Evolutionary conservation across 2,797 vertebrate species (phyloP).

Genomic region (Falco columbarius): DNA sequence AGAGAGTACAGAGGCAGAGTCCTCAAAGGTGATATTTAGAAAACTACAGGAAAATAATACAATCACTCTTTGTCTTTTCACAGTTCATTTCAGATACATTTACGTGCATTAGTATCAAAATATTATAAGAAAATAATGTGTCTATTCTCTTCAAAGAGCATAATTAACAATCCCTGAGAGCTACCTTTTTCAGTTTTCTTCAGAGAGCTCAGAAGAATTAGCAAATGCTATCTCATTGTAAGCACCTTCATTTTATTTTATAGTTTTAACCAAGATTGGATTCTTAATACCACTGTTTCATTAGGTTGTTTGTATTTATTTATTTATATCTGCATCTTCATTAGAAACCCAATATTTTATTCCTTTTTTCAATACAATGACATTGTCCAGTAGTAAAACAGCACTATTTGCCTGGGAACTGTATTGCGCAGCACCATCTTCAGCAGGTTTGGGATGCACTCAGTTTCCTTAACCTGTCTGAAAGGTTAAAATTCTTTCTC

Average conservation of each 20-base stretch:
- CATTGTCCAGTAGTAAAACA: neutral
- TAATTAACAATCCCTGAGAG: neutral
- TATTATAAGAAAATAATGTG: neutral
- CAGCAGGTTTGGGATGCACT: neutral
- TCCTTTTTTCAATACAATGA: neutral
- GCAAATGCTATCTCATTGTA: neutral
- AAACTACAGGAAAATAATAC: neutral
- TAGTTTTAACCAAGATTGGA: neutral
- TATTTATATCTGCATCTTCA: neutral
- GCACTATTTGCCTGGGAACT: neutral
- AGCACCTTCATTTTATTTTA: neutral
- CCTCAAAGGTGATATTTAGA: neutral
- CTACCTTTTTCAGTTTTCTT: neutral
- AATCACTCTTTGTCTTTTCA: slow-evolving; percentile 17
- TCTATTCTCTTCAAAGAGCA: slow-evolving; percentile 3
- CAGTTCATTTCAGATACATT: slow-evolving; percentile 1
- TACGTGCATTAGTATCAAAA: neutral
- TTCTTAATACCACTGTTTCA: neutral
- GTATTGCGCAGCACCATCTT: neutral
- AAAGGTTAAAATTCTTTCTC: neutral
- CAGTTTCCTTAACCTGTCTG: neutral
- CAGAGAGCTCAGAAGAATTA: neutral
- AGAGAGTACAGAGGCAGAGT: neutral
- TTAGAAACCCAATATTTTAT: neutral
- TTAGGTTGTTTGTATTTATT: neutral